Base-by-base conservation (phyloP, 2,113 vertebrate species). In the Oostethus manadensis region DNA sequence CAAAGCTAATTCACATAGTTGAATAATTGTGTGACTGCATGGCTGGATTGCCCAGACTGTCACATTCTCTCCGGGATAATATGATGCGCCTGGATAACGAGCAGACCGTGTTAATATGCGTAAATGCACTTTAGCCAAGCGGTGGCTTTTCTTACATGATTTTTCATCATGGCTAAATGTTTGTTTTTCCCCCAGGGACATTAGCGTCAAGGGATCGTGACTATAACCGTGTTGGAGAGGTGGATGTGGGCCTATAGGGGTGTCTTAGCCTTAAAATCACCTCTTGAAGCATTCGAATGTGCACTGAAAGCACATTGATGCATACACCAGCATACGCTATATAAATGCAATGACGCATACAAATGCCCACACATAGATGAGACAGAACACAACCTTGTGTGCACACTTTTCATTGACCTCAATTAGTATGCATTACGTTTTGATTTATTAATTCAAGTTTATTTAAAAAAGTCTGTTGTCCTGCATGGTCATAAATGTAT, bases 61-160 rank as follows among this genome's bases (percentile, higher is more conserved):
- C 77, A 74, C 70, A n/a, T 65, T 78, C 58, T 77, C 63, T 53
- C 64, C 44, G 63, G 72, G 67, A 81, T 82, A 70, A 85, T 84
- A 80, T 85, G 83, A 85, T 84, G 79, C 82, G 81, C 81, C 64
- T 54, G 71, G 76, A 85, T 76, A 80, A 83, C 80, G 70, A 77
- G 72, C 69, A 74, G 76, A 66, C 67, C 60, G 61, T 77, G 66
- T 80, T 71, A 76, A 79, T 73, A 73, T 64, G 47, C 72, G 59
- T 62, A 78, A 77, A 83, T 78, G 78, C 69, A 79, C 71, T 81
- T 84, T 68, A 77, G 62, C 78, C 71, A 65, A 74, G 68, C 58
- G 29, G 47, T 62, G 61, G 57, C 64, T 69, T 76, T 66, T 75
- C 76, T 84, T 78, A 62, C 72, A 73, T 76, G 66, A 63, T 82